phyloP scores from a whole-genome alignment of 2,113 vertebrate species.

The Mixornis gularis region DNA sequence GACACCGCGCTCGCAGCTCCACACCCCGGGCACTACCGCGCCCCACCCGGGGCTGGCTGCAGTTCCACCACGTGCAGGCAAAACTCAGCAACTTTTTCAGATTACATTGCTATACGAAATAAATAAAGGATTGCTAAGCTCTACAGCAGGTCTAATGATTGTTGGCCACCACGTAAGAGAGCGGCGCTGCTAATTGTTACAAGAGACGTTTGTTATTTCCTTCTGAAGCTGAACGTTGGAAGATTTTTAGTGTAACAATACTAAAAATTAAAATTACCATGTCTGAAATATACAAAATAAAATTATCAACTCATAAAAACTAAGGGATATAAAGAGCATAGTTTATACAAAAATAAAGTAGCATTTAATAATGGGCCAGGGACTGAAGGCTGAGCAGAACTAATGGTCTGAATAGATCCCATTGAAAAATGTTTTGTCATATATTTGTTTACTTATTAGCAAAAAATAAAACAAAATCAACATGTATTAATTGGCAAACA shows the following conservation, averaged over 20 bases:
- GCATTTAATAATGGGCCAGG: constrained; percentile 5
- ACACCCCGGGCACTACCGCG: neutral
- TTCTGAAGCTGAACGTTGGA: neutral
- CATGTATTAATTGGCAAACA: neutral
- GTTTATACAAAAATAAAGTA: constrained; percentile 51
- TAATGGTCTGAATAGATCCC: neutral
- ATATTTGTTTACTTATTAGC: neutral
- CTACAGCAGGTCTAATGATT: neutral
- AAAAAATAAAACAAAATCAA: neutral
- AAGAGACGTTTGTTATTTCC: neutral
- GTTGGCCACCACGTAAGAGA: neutral
- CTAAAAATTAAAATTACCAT: neutral
- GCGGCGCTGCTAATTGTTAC: neutral
- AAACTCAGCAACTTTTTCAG: neutral
- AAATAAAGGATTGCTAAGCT: neutral
- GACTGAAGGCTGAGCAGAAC: neutral
- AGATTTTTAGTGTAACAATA: constrained; percentile 19
- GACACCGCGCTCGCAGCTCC: neutral
- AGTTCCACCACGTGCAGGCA: neutral
- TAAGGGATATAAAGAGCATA: neutral
- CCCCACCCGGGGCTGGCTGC: neutral
- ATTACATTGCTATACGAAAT: neutral
- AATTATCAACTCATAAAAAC: constrained; percentile 46
- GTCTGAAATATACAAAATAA: constrained; percentile 41
- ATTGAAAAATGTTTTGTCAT: neutral